Evolutionary conservation across 2,797 vertebrate genomes (phyloP), one percentile per base, ranked within the genome.

Genomic region (Etheostoma perlongum): DNA sequence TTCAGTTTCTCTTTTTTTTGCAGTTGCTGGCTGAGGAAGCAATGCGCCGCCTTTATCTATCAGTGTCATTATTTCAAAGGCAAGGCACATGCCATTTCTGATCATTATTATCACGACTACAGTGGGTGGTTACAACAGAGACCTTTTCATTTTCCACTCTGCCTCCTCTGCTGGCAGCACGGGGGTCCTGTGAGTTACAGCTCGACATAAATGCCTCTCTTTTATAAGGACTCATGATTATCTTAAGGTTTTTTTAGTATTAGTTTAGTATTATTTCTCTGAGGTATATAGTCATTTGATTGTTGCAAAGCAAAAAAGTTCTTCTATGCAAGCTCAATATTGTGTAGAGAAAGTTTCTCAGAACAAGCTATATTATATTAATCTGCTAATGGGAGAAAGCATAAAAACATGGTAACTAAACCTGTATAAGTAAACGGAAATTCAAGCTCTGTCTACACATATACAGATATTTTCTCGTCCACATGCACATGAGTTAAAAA

Each of bases 41-140:
- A 65, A 55, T 30, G 65, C 5, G 2, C 27, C 1, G 9, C 58
- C 48, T 36, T 49, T 44, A 18, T 73, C 67, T 51, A 47, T 67
- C 73, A 68, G 25, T 30, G 36, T 14, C 72, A 1, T 72, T 73
- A 80, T 52, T 62, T 74, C 62, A 76, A 74, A 84, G 40, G 23
- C 33, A 25, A 44, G 18, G 40, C 66, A 19, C 52, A 30, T 72
- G 72, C 59, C 30, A 70, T 63, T 83, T 18, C 66, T 74, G 46
- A 74, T 12, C 51, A 85, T 76, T 18, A 79, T 81, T 5, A 66
- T 83, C 79, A 79, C 51, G 55, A n/a, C 36, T 48, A 13, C 65
- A 71, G 76, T 48, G 46, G 61, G 42, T 12, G 61, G 46, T 21
- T 71, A 30, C 69, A 67, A 65, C 61, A 46, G 25, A 73, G 59